These are phyloP conservation scores for Zelleria hepariella DNA, from an alignment of 2,888 invertebrate species.

Conservation along the genomic window DNA sequence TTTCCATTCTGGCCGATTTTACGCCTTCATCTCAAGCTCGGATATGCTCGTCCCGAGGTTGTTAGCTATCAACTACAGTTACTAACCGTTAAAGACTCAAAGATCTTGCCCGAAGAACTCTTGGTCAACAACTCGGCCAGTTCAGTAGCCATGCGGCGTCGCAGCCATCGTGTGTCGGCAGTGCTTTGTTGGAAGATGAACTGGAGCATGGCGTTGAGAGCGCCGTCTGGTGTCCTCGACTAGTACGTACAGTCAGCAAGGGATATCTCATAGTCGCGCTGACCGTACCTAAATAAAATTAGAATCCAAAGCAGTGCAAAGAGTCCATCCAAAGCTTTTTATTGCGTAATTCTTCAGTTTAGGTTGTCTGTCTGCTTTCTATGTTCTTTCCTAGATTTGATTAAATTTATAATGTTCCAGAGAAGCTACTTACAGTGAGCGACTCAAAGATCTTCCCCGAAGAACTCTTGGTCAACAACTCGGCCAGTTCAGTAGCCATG, in stretches of 20 bases:
- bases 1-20: too few relatives aligned
- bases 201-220: constrained; percentile 87
- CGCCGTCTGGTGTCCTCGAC: constrained; percentile 71
- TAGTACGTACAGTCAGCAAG: too few relatives aligned
- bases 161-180: constrained; percentile 89
- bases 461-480: constrained; percentile 87
- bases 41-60: too few relatives aligned
- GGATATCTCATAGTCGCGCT: too few relatives aligned
- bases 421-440: neutral
- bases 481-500: constrained; percentile 89
- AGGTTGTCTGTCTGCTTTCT: too few relatives aligned
- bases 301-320: too few relatives aligned
- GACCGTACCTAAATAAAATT: too few relatives aligned
- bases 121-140: constrained; percentile 89
- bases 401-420: too few relatives aligned
- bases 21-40: too few relatives aligned
- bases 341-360: neutral
- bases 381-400: too few relatives aligned
- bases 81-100: constrained; percentile 59
- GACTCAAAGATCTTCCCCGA: constrained; percentile 91
- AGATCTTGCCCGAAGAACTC: constrained; percentile 88
- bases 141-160: constrained; percentile 87
- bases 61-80: too few relatives aligned
- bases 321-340: too few relatives aligned
- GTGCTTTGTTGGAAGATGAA: constrained; percentile 93